Evolutionary conservation across 2,797 vertebrate species (phyloP).

Genomic region (Euthynnus affinis): DNA sequence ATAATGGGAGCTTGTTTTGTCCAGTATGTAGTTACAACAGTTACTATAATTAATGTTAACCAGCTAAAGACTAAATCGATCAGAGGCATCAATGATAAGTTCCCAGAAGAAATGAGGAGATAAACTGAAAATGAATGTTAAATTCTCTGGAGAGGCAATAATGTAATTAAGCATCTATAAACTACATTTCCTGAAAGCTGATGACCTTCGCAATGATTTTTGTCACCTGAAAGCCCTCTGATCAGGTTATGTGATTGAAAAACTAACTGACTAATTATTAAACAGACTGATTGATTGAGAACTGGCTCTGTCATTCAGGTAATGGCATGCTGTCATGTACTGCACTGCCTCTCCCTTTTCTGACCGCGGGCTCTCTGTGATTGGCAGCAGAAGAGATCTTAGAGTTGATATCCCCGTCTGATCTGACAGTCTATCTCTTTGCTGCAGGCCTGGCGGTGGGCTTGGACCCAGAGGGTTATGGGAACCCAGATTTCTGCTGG

Average conservation of each 20-base stretch:
- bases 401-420: slow-evolving; percentile 21
- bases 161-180: not conserved
- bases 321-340: not conserved
- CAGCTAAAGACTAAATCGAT: not conserved
- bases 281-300: not conserved
- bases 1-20: no score
- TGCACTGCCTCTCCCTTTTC: not conserved
- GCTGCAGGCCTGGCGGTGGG: slow-evolving; percentile 93
- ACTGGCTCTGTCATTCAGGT: not conserved
- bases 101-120: not conserved
- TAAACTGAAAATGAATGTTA: not conserved
- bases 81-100: not conserved
- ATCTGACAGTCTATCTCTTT: slow-evolving; percentile 36
- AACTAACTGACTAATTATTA: not conserved
- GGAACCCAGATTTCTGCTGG: slow-evolving; percentile 99
- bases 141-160: not conserved
- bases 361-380: not conserved
- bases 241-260: not conserved
- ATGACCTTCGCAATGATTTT: not conserved
- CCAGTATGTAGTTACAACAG: no score
- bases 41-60: no score
- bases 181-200: not conserved
- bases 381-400: slow-evolving; percentile 13
- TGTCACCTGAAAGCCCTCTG: not conserved
- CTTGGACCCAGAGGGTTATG: slow-evolving; percentile 96